Conservation (phyloP, 2,113 vertebrate species). For the Thomomys bottae region DNA sequence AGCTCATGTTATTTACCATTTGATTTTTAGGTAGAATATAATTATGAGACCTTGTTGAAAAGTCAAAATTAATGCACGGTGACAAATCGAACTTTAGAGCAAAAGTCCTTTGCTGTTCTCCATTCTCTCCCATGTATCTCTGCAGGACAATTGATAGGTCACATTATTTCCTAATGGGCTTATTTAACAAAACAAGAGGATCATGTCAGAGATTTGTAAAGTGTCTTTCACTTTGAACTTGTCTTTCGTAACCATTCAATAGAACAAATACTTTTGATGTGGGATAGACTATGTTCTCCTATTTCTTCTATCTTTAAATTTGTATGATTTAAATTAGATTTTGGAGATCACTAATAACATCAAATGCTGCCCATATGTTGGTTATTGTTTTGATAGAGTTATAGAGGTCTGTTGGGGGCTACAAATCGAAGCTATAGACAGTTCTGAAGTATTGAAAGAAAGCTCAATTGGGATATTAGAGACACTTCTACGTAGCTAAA, state of each 20-base stretch:
- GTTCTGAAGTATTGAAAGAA: slow-evolving; percentile 14
- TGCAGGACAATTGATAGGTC: not conserved
- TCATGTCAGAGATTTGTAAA: slow-evolving; percentile 2
- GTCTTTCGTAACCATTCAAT: not conserved
- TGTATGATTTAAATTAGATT: slow-evolving; percentile 41
- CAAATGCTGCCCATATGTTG: not conserved
- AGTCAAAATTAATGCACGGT: not conserved
- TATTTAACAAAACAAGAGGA: slow-evolving; percentile 34
- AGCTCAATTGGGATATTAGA: slow-evolving; percentile 25
- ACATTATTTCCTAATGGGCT: slow-evolving; percentile 27
- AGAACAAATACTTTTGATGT: not conserved
- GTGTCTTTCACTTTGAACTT: slow-evolving; percentile 36
- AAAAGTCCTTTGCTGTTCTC: slow-evolving; percentile 17
- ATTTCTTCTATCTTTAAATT: slow-evolving; percentile 42
- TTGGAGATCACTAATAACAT: not conserved
- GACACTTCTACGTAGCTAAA: slow-evolving; percentile 20
- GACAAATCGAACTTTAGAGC: not conserved
- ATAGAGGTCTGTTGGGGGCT: not conserved
- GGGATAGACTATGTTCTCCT: not conserved
- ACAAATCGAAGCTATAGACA: not conserved
- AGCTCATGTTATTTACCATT: not conserved
- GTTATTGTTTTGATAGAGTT: slow-evolving; percentile 49
- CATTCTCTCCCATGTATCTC: slow-evolving; percentile 2
- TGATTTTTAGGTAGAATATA: not conserved
- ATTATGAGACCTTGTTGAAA: slow-evolving; percentile 39